These are phyloP conservation scores for Alligator mississippiensis DNA, from an alignment of 2,113 vertebrate species.

Conservation along the genomic window DNA sequence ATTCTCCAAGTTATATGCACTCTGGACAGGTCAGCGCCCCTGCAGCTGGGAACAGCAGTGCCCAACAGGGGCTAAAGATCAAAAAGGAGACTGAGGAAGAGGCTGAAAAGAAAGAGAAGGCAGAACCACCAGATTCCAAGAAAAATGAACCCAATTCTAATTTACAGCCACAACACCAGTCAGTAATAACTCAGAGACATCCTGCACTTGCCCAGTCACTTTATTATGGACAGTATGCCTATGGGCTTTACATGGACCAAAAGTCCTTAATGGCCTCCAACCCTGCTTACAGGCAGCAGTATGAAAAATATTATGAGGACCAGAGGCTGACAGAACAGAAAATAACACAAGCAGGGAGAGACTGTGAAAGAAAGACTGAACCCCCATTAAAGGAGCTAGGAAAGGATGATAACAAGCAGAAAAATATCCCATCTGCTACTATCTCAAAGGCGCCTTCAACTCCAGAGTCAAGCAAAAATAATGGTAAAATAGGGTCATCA, in stretches of 20 bases:
- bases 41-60: conserved; percentile 80
- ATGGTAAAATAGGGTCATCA: conserved; percentile 84
- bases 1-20: conserved; percentile 93
- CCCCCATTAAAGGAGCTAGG: conserved; percentile 80
- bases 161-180: conserved; percentile 92
- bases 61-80: conserved; percentile 85
- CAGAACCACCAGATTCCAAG: conserved; percentile 85
- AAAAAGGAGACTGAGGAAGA: conserved; percentile 90
- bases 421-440: conserved; percentile 83
- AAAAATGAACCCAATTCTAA: conserved; percentile 82
- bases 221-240: conserved; percentile 97
- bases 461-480: conserved; percentile 87
- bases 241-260: conserved; percentile 97
- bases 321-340: conserved; percentile 91
- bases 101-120: conserved; percentile 85
- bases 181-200: conserved; percentile 95
- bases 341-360: conserved; percentile 79
- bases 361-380: conserved; percentile 82
- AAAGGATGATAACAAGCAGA: conserved; percentile 89
- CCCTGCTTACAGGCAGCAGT: conserved; percentile 86
- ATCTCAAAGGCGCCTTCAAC: conserved; percentile 90
- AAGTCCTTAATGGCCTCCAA: conserved; percentile 92
- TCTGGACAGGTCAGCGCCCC: conserved; percentile 84
- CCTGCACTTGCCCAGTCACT: conserved; percentile 97
- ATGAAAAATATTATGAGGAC: conserved; percentile 93